phyloP scores from a whole-genome alignment of 2,113 vertebrate species.

The Beaufortia kweichowensis region DNA sequence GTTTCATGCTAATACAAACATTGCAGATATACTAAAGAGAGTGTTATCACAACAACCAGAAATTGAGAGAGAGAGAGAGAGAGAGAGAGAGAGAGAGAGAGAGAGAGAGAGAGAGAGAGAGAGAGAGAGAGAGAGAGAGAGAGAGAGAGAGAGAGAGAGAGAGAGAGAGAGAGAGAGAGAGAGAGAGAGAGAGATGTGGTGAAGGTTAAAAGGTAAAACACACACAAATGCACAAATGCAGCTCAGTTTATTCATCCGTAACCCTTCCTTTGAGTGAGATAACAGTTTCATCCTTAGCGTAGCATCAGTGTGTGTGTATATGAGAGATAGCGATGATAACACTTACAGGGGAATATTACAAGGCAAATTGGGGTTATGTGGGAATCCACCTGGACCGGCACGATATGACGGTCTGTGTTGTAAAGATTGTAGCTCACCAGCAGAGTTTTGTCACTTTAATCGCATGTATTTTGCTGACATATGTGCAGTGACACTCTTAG shows the following conservation, averaged over 20 bases:
- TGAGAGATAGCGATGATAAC: slow-evolving; percentile 44
- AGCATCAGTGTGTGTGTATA: slow-evolving; percentile 15
- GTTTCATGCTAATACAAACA: slow-evolving; percentile 41
- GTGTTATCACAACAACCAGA: slow-evolving; percentile 33
- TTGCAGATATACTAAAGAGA: slow-evolving; percentile 29
- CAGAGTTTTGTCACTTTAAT: slow-evolving; percentile 9
- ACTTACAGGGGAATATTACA: slow-evolving; percentile 34
- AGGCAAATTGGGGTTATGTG: slow-evolving; percentile 42
- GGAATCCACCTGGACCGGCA: slow-evolving; percentile 22
- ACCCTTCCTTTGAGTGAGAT: slow-evolving; percentile 41
- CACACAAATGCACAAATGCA: slow-evolving; percentile 31
- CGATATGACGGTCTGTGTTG: slow-evolving; percentile 25
- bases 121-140: neutral
- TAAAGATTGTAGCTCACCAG: slow-evolving; percentile 2
- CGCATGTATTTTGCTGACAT: slow-evolving; percentile 23
- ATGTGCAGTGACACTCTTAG: slow-evolving; percentile 27
- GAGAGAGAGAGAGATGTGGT: neutral
- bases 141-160: neutral
- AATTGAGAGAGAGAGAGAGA: neutral
- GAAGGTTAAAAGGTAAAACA: slow-evolving; percentile 29
- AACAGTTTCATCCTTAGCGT: slow-evolving; percentile 26
- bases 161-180: neutral
- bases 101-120: neutral
- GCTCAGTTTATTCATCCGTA: slow-evolving; percentile 27
- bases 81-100: too few relatives aligned